Conservation (phyloP, 1,140 invertebrate genomes). For the Mesaphorura yosii region DNA sequence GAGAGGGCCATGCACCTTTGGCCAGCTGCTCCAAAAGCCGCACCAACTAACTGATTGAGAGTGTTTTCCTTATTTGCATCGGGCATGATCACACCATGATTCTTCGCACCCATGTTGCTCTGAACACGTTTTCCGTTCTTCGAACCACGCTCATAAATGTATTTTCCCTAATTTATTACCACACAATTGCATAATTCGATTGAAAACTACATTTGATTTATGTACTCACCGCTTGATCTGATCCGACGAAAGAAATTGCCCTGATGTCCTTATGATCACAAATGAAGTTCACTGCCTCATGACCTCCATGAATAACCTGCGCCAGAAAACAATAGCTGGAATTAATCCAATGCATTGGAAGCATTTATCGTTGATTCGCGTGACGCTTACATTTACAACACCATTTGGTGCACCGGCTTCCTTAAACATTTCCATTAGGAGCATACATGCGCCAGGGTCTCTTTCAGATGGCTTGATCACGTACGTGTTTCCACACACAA, state of each 20-base stretch:
- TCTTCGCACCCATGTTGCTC: constrained; percentile 98
- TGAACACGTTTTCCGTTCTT: constrained; percentile 90
- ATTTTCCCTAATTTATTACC: constrained; percentile 64
- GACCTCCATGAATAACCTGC: constrained; percentile 92
- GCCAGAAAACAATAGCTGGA: no score
- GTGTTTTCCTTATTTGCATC: constrained; percentile 97
- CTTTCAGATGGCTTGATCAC: constrained; percentile 84
- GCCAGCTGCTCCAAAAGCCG: constrained; percentile 87
- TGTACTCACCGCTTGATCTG: constrained; percentile 70
- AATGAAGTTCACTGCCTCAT: constrained; percentile 90
- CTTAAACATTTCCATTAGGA: constrained; percentile 76
- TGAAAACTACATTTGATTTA: neutral
- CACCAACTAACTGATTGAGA: constrained; percentile 83
- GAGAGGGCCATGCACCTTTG: constrained; percentile 98
- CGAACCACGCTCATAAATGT: constrained; percentile 87
- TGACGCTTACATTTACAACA: constrained; percentile 3
- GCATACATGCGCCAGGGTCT: constrained; percentile 90
- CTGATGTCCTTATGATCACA: constrained; percentile 92
- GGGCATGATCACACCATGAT: constrained; percentile 91
- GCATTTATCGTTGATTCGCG: no score
- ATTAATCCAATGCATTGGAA: no score
- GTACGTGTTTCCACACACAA: constrained; percentile 74
- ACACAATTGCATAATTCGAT: constrained; percentile 1
- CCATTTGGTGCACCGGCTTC: constrained; percentile 60
- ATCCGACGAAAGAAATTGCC: constrained; percentile 97